Base-by-base conservation (phyloP, 2,888 invertebrate species). In the Agrotis segetum region DNA sequence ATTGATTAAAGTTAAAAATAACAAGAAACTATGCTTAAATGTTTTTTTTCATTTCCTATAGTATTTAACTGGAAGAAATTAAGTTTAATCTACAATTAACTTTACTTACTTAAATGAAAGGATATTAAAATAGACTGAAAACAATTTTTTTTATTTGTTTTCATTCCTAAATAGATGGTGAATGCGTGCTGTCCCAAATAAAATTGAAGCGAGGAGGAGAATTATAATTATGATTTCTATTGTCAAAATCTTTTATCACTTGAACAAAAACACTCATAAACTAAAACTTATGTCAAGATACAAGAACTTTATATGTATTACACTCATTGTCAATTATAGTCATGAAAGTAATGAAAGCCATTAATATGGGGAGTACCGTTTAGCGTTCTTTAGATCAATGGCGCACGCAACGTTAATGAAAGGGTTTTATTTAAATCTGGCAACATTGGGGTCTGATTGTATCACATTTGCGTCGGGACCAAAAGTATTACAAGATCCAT, bases 1-100 rank as follows among this genome's bases (percentile, higher is more conserved):
- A 79, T 71, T 68, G 52, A 61, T 69, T 74, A 29, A n/a, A 60
- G 59, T 65, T 71, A 60, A 68, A 73, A 78, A 60, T 77, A 69
- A 56, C 50, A 62, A 53, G 67, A 55, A 11, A 19, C n/a, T 16
- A 47, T 59, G 34, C n/a, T 53, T 56, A 29, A 21, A 17, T 60
- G 62, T 68, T 50, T 68, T 75, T 44, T 67, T 60, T 40, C 14
- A 47, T 60, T 74, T 64, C n/a, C 29, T 59, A 47, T 60, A 0
- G 34, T 24, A 24, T 21, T 34, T 62, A 24, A 62, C 58, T 62
- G 49, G 34, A 21, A 44, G 1, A 29, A 47, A 17, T 29, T 46
- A 74, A 19, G 34, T 7, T 14, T 34, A n/a, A 3, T 17, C 0
- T 11, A 4, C 1, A 17, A 53, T 7, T 53, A 6, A 7, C n/a